Conservation (phyloP, 2,888 invertebrate genomes). For the Syrphus vitripennis region DNA sequence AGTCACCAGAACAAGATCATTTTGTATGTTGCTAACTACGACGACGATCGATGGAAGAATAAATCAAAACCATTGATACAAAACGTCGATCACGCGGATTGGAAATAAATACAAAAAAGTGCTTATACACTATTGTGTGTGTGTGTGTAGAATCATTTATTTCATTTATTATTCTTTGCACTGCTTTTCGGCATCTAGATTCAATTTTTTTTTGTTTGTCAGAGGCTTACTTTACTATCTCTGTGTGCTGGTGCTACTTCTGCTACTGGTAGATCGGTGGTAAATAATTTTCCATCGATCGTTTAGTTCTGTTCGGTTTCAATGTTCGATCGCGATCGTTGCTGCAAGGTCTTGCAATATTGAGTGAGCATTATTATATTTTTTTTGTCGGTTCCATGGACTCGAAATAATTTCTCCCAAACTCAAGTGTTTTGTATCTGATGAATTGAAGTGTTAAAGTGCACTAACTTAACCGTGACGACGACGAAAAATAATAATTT, state of each 20-base stretch:
- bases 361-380: background rate
- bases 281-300: conserved; percentile 62
- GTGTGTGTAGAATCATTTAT: conserved; percentile 21
- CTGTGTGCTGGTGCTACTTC: background rate
- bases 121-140: background rate
- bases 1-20: conserved; percentile 22
- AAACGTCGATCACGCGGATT: conserved; percentile 52
- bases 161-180: conserved; percentile 59
- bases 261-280: conserved; percentile 42
- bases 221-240: background rate
- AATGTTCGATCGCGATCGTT: conserved; percentile 66
- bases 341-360: conserved; percentile 51
- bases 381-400: conserved; percentile 1
- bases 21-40: background rate
- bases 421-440: background rate
- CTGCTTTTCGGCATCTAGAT: conserved; percentile 61
- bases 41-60: conserved; percentile 1
- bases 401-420: conserved; percentile 8
- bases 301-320: conserved; percentile 64
- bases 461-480: conserved; percentile 28
- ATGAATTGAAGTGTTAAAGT: conserved; percentile 26
- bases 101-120: conserved; percentile 8
- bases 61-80: conserved; percentile 37
- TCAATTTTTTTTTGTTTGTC: background rate
- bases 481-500: background rate